Percentiles rank a stretch among this genome's conserved stretches.
phyloP scores from a whole-genome alignment of 2,888 invertebrate species.

The Gortyna flavago region DNA sequence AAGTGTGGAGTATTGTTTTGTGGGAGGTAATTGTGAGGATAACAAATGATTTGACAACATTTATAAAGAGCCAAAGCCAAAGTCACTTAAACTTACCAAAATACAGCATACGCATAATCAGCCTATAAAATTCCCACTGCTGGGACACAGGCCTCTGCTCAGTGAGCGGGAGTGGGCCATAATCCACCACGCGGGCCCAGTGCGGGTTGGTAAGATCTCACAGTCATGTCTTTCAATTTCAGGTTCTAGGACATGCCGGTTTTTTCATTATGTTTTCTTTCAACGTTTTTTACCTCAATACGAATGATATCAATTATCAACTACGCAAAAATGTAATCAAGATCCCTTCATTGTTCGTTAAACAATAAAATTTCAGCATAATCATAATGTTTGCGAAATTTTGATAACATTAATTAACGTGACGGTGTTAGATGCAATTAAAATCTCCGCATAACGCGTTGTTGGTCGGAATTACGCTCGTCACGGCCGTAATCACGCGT shows the following conservation, averaged over 20 bases:
- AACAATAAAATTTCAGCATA: constrained; percentile 45
- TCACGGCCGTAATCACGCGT: constrained; percentile 76
- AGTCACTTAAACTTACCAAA: background rate
- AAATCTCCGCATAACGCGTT: constrained; percentile 75
- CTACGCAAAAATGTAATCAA: constrained; percentile 30
- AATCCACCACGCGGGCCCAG: background rate
- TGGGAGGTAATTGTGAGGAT: no score
- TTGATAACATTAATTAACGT: constrained; percentile 73
- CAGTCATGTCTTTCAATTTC: background rate
- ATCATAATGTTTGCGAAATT: constrained; percentile 66
- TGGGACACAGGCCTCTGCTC: background rate
- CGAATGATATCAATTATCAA: no score
- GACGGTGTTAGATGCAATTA: constrained; percentile 74
- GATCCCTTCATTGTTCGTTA: constrained; percentile 46
- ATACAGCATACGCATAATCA: background rate
- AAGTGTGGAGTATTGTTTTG: constrained; percentile 3
- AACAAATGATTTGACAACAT: background rate
- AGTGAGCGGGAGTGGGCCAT: background rate
- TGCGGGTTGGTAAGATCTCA: background rate
- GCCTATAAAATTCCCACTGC: background rate
- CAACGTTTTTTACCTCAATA: background rate
- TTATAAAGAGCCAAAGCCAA: background rate
- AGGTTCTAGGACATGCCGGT: background rate
- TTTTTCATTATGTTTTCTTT: background rate
- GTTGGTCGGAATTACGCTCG: constrained; percentile 74